Percentiles rank a stretch among this genome's conserved stretches.
Evolutionary conservation across 2,797 vertebrate genomes (phyloP).

Genomic region (Erethizon dorsatum): DNA sequence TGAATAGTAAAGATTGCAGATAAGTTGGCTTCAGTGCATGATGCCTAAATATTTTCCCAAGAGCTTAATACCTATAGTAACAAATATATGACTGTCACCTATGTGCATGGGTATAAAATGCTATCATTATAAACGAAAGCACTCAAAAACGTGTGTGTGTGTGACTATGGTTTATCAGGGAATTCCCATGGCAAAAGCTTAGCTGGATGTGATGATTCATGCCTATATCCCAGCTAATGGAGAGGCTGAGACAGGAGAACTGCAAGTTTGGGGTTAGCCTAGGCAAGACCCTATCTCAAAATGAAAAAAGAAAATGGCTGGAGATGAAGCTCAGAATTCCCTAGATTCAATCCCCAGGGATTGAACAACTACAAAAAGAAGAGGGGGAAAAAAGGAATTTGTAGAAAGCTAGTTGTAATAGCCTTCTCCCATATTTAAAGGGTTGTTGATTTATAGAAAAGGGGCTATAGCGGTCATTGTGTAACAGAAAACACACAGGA

Average conservation of each 20-base stretch:
- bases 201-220: background rate
- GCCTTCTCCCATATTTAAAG: background rate
- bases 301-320: background rate
- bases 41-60: background rate
- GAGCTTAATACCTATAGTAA: background rate
- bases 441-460: background rate
- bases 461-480: background rate
- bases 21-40: background rate
- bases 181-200: conserved; percentile 1
- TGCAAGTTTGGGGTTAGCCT: background rate
- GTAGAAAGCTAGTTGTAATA: background rate
- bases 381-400: background rate
- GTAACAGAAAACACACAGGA: background rate
- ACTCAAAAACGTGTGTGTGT: background rate
- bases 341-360: background rate
- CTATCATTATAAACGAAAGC: conserved; percentile 27
- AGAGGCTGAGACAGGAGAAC: background rate
- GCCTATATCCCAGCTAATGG: background rate
- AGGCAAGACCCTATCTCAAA: background rate
- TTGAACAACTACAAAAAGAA: too few species aligned
- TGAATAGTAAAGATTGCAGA: background rate
- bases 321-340: background rate
- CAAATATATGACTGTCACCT: background rate
- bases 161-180: background rate
- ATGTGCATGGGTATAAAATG: background rate